phyloP scores from a whole-genome alignment of 2,888 invertebrate genomes.

The Lutraria lutraria region DNA sequence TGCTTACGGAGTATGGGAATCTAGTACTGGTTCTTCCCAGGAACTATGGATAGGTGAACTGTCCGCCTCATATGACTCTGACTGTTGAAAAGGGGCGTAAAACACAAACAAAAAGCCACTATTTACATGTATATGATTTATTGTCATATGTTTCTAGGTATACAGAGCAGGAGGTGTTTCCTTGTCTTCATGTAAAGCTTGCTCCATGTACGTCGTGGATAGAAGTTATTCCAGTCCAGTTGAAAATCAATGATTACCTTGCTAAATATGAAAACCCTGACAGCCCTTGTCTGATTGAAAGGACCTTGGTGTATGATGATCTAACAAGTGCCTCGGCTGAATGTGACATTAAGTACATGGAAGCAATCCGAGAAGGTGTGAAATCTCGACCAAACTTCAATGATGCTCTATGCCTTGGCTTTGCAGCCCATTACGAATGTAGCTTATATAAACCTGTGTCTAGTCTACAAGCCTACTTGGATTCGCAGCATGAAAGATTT shows the following conservation, averaged over 20 bases:
- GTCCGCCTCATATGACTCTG: too few relatives aligned
- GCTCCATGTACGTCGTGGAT: constrained; percentile 24
- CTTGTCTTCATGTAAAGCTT: constrained; percentile 30
- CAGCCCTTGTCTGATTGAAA: constrained; percentile 31
- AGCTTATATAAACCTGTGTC: constrained; percentile 8
- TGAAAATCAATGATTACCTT: constrained; percentile 1
- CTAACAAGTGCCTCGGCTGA: constrained; percentile 20
- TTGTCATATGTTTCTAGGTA: not conserved
- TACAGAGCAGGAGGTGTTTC: not conserved
- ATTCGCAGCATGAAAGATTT: constrained; percentile 34
- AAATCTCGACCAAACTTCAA: constrained; percentile 26
- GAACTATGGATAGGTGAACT: too few relatives aligned
- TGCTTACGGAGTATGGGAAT: too few relatives aligned
- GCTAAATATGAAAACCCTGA: not conserved
- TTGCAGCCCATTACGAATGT: constrained; percentile 22
- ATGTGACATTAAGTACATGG: constrained; percentile 21
- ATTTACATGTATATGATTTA: too few relatives aligned
- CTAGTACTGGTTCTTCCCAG: too few relatives aligned
- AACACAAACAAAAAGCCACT: too few relatives aligned
- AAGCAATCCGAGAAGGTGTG: constrained; percentile 16
- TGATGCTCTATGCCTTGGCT: constrained; percentile 43
- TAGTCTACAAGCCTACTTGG: constrained; percentile 23
- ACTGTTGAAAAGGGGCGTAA: too few relatives aligned
- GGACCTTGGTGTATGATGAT: constrained; percentile 45
- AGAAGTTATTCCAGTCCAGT: constrained; percentile 18